Evolutionary conservation across 2,888 invertebrate species (phyloP).

Genomic region (Athalia rosae): DNA sequence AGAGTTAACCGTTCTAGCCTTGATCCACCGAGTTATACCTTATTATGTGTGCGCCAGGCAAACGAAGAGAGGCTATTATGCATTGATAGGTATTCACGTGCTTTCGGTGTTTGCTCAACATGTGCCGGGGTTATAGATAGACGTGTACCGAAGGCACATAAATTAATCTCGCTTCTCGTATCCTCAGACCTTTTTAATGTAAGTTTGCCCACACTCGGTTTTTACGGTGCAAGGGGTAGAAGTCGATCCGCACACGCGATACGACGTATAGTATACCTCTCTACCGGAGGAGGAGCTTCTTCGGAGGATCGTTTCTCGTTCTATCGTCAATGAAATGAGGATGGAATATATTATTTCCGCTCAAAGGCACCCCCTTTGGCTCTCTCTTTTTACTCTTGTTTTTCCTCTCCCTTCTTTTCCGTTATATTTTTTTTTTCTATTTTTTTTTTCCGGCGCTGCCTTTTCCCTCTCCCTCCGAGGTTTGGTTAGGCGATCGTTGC

Average conservation of each 20-base stretch:
- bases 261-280: background rate
- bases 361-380: background rate
- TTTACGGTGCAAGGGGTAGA: no score
- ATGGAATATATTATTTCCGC: constrained; percentile 6
- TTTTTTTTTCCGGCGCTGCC: no score
- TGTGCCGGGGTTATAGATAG: no score
- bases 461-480: no score
- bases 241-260: background rate
- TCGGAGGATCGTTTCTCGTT: background rate
- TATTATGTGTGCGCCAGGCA: background rate
- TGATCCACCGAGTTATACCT: no score
- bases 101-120: no score
- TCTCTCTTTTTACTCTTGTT: background rate
- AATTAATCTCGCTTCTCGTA: constrained; percentile 17
- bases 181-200: no score
- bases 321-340: constrained; percentile 16
- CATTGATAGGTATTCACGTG: background rate
- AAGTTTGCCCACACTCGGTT: no score
- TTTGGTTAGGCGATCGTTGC: no score
- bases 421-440: no score
- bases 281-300: background rate
- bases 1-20: background rate
- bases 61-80: constrained; percentile 15
- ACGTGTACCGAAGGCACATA: background rate
- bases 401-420: background rate